These are phyloP conservation scores for Scytalopus superciliaris DNA, from an alignment of 2,113 vertebrate species.

Conservation along the genomic window DNA sequence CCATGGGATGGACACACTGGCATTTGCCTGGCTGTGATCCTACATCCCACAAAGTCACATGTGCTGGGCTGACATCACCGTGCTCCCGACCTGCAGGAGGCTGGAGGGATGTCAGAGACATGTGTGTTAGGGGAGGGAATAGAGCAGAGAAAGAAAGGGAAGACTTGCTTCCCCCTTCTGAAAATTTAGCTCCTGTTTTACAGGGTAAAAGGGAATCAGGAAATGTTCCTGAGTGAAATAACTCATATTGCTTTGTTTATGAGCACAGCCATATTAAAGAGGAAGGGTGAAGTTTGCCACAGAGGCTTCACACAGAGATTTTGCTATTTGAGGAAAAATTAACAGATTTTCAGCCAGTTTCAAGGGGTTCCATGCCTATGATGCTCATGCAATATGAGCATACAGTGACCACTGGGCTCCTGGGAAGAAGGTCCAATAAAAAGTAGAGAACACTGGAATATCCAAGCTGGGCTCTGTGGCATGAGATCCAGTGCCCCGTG, in stretches of 20 bases:
- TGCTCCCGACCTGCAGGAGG: background rate
- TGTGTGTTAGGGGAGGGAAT: background rate
- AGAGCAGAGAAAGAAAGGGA: background rate
- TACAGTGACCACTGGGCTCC: background rate
- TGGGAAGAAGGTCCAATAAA: background rate
- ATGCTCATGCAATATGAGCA: background rate
- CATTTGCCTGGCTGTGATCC: background rate
- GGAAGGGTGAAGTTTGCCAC: background rate
- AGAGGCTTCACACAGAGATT: background rate
- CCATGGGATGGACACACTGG: background rate
- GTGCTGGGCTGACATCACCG: background rate
- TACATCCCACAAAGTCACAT: background rate
- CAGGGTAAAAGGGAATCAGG: background rate
- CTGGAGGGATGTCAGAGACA: background rate
- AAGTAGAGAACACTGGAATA: background rate
- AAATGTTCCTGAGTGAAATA: background rate
- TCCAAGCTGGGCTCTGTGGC: background rate
- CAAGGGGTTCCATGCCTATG: background rate
- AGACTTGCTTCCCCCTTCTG: fast-evolving
- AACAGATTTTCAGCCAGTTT: background rate
- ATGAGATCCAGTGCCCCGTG: background rate
- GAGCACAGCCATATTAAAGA: background rate
- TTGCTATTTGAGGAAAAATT: background rate
- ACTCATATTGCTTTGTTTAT: background rate
- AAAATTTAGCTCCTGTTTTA: background rate